A percentile compares a stretch with the other conserved stretches of the same genome.
phyloP scores from a whole-genome alignment of 2,113 vertebrate species.

The Fregetta grallaria region DNA sequence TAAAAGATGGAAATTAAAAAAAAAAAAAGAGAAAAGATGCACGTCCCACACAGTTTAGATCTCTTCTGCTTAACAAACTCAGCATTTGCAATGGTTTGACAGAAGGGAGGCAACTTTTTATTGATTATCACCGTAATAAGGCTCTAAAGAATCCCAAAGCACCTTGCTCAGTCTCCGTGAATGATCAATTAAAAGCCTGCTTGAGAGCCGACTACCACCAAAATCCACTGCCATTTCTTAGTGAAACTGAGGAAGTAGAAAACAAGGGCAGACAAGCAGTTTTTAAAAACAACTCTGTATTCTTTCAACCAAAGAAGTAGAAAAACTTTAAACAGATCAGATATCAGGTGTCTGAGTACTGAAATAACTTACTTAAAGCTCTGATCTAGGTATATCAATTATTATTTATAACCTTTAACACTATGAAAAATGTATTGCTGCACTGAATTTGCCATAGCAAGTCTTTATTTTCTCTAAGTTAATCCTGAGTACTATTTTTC shows the following conservation, averaged over 20 bases:
- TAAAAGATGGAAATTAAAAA: conserved; percentile 26
- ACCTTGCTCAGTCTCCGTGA: neutral
- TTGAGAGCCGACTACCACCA: neutral
- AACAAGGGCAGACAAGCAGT: neutral
- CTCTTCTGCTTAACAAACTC: conserved; percentile 30
- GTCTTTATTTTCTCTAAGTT: neutral
- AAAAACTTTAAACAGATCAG: neutral
- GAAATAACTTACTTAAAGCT: neutral
- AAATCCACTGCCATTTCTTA: conserved; percentile 8
- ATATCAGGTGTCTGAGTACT: neutral
- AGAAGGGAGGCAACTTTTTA: conserved; percentile 37
- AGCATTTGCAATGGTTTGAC: conserved; percentile 2
- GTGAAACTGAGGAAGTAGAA: neutral
- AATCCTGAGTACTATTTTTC: neutral
- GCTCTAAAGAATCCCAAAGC: neutral
- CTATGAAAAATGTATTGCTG: neutral
- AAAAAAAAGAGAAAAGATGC: neutral
- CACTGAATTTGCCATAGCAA: neutral
- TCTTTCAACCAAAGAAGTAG: neutral
- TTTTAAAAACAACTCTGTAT: neutral
- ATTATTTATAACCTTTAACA: neutral
- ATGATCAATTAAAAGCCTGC: neutral
- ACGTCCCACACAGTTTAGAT: neutral
- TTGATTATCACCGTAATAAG: conserved; percentile 1
- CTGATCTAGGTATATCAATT: neutral